Conservation (phyloP, 2,113 vertebrate species). For the Malurus alboscapulatus region DNA sequence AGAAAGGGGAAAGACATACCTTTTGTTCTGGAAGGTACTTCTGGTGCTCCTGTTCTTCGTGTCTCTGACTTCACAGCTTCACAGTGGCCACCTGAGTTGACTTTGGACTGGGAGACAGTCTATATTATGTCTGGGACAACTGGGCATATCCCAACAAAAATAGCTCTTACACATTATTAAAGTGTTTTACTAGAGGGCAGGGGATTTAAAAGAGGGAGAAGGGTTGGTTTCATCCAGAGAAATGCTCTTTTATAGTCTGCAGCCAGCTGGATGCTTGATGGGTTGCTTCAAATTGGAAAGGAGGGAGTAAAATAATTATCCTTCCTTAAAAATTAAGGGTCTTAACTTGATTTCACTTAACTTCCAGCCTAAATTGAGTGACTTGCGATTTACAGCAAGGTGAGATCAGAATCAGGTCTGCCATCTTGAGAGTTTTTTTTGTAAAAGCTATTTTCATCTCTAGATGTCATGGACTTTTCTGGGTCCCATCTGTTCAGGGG, state of each 20-base stretch:
- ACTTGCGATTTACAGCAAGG: slow-evolving; percentile 42
- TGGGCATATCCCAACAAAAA: slow-evolving; percentile 68
- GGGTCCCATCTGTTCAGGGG: slow-evolving; percentile 32
- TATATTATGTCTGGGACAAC: slow-evolving; percentile 69
- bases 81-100: slow-evolving; percentile 59
- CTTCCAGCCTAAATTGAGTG: slow-evolving; percentile 28
- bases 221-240: slow-evolving; percentile 33
- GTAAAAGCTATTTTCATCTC: slow-evolving; percentile 16
- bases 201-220: slow-evolving; percentile 54
- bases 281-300: slow-evolving; percentile 27
- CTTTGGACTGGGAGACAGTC: slow-evolving; percentile 58
- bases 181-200: slow-evolving; percentile 57
- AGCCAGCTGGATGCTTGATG: slow-evolving; percentile 50
- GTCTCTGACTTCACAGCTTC: slow-evolving; percentile 44
- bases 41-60: background rate
- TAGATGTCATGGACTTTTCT: slow-evolving; percentile 16
- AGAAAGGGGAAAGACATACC: background rate
- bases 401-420: slow-evolving; percentile 45
- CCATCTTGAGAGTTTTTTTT: accelerated
- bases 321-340: slow-evolving; percentile 42
- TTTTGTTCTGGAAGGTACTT: slow-evolving; percentile 38
- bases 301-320: slow-evolving; percentile 48
- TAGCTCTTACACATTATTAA: slow-evolving; percentile 52
- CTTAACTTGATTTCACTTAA: slow-evolving; percentile 34
- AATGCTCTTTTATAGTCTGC: slow-evolving; percentile 29